These are phyloP conservation scores for Drosophila subquinaria DNA, from an alignment of 2,888 invertebrate genomes.

Conservation along the genomic window DNA sequence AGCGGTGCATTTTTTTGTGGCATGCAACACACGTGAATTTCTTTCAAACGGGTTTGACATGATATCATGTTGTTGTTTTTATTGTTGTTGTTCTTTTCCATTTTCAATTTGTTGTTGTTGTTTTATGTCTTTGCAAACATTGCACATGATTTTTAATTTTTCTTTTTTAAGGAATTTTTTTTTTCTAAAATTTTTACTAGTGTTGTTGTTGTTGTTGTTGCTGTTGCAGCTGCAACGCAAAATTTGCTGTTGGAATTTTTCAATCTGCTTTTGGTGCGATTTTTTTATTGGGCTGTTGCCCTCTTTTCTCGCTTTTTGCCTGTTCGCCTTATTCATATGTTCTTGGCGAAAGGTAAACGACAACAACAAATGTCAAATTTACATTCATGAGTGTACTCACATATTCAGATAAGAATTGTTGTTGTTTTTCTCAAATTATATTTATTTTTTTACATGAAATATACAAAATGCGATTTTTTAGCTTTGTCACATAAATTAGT, in stretches of 20 bases:
- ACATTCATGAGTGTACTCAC: conserved; percentile 9
- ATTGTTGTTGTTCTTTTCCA: conserved; percentile 53
- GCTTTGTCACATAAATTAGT: too few species aligned
- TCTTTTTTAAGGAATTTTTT: conserved; percentile 19
- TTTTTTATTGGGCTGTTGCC: conserved; percentile 23
- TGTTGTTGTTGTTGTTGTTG: conserved; percentile 23
- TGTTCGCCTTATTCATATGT: conserved; percentile 45
- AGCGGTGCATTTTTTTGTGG: conserved; percentile 48
- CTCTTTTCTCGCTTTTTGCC: conserved; percentile 26
- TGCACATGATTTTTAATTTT: conserved; percentile 35
- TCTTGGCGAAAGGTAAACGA: conserved; percentile 34
- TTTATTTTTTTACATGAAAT: too few species aligned
- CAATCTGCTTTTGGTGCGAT: conserved; percentile 35
- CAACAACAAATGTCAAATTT: conserved; percentile 35
- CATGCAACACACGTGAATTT: conserved; percentile 67
- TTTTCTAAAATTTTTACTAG: conserved; percentile 30
- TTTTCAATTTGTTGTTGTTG: conserved; percentile 56
- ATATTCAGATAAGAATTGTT: neutral
- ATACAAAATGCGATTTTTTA: too few species aligned
- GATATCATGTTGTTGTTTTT: conserved; percentile 40
- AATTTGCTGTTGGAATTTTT: conserved; percentile 52
- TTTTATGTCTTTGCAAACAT: conserved; percentile 29
- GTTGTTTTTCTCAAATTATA: too few species aligned
- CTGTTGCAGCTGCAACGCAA: conserved; percentile 55
- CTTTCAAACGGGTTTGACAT: conserved; percentile 73